Percentiles rank a stretch among this genome's conserved stretches.
Evolutionary conservation across 2,113 vertebrate species (phyloP).

Genomic region (Antechinus stuartii): DNA sequence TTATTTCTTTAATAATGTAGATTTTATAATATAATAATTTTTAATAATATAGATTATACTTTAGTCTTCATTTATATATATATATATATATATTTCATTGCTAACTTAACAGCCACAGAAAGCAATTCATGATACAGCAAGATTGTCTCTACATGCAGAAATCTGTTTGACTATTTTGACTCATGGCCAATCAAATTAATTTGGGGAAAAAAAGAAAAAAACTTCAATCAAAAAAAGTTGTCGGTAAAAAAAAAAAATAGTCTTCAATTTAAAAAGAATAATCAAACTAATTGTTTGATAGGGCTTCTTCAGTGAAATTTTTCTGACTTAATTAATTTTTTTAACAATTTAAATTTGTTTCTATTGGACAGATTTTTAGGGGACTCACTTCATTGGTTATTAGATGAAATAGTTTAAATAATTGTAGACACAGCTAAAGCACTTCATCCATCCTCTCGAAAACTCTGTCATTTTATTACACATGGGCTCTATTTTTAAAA

Average conservation of each 20-base stretch:
- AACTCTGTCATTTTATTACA: background rate
- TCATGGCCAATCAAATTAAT: constrained; percentile 27
- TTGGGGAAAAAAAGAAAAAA: background rate
- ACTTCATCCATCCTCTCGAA: background rate
- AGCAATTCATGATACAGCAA: background rate
- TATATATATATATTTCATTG: background rate
- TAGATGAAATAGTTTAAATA: background rate
- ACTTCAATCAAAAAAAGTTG: background rate
- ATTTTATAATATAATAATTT: background rate
- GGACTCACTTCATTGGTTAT: background rate
- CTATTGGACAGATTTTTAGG: background rate
- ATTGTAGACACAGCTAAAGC: background rate
- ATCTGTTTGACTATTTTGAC: background rate
- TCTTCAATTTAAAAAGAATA: background rate
- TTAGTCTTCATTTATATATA: background rate
- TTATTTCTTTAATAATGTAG: background rate
- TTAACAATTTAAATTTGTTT: background rate
- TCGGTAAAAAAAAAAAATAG: background rate
- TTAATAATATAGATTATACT: background rate
- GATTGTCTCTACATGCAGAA: background rate
- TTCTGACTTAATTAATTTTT: background rate
- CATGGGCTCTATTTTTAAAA: background rate
- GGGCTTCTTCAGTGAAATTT: background rate
- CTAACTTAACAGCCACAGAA: background rate
- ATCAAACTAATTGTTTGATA: constrained; percentile 2